Percentiles rank a stretch among this genome's conserved stretches.
Conservation (phyloP, 2,888 invertebrate species). For the Thymelicus lineola region DNA sequence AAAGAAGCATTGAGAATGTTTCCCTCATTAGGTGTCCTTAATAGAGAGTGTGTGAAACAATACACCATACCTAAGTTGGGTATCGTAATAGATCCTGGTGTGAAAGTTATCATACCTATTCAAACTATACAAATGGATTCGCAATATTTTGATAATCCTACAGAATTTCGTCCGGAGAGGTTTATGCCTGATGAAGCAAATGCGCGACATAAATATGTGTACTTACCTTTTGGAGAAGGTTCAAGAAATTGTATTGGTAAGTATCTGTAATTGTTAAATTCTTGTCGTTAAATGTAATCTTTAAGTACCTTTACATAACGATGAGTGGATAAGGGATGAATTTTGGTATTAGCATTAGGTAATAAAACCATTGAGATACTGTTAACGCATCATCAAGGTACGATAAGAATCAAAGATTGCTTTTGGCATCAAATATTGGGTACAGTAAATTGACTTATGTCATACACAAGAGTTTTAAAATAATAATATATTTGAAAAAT, state of each 20-base stretch:
- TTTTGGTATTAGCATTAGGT: too few relatives aligned
- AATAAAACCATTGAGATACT: too few relatives aligned
- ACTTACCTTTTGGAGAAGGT: conserved; percentile 67
- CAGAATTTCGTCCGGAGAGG: conserved; percentile 59
- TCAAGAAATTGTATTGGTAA: conserved; percentile 67
- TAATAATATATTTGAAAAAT: too few relatives aligned
- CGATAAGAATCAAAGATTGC: too few relatives aligned
- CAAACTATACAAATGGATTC: conserved; percentile 66
- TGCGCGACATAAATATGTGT: conserved; percentile 51
- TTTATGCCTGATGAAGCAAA: conserved; percentile 50
- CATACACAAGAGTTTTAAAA: too few relatives aligned
- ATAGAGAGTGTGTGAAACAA: conserved; percentile 57
- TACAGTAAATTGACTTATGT: too few relatives aligned
- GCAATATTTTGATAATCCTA: conserved; percentile 62
- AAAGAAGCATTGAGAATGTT: conserved; percentile 65
- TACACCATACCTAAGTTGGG: conserved; percentile 54
- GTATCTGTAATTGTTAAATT: conserved; percentile 36
- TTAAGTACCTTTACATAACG: not conserved
- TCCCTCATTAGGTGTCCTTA: conserved; percentile 59
- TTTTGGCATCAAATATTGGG: too few relatives aligned
- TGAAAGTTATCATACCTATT: conserved; percentile 62
- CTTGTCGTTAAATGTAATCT: not conserved
- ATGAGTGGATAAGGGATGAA: too few relatives aligned
- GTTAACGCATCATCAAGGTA: too few relatives aligned
- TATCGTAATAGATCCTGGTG: conserved; percentile 63